A percentile compares a stretch with the other conserved stretches of the same genome.
These are phyloP conservation scores for Macrosiphum euphorbiae DNA, from an alignment of 2,888 invertebrate genomes.

Conservation along the genomic window DNA sequence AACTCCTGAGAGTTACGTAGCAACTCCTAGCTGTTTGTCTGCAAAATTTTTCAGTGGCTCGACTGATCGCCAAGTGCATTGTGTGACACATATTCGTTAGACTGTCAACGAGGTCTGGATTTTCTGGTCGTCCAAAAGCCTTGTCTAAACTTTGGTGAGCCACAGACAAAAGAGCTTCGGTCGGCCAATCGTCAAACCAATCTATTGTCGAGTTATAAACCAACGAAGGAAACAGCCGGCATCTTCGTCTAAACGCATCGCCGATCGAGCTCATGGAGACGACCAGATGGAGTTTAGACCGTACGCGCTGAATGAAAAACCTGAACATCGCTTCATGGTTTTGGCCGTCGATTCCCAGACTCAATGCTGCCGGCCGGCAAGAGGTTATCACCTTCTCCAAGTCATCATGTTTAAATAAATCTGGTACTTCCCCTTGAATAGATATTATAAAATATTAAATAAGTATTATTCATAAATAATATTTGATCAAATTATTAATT, in stretches of 20 bases:
- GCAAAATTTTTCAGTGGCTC: slow-evolving; percentile 76
- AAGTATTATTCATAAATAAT: background rate
- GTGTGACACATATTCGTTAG: slow-evolving; percentile 18
- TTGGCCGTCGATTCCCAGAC: slow-evolving; percentile 78
- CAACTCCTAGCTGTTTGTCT: slow-evolving; percentile 82
- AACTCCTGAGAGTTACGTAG: slow-evolving; percentile 94
- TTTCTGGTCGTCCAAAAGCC: slow-evolving; percentile 71
- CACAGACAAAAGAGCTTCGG: slow-evolving; percentile 89
- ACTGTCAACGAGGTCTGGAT: background rate
- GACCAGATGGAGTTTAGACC: slow-evolving; percentile 91
- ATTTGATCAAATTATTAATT: background rate
- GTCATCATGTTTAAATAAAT: slow-evolving; percentile 88
- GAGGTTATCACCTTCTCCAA: slow-evolving; percentile 86
- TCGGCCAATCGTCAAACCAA: slow-evolving; percentile 96
- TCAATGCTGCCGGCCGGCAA: slow-evolving; percentile 80
- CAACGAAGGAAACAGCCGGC: slow-evolving; percentile 91
- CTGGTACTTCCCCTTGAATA: slow-evolving; percentile 85
- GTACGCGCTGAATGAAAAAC: slow-evolving; percentile 86
- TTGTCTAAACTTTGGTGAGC: slow-evolving; percentile 80
- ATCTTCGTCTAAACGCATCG: slow-evolving; percentile 83
- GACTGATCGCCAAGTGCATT: slow-evolving; percentile 68
- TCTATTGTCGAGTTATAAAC: slow-evolving; percentile 97
- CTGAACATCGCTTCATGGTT: slow-evolving; percentile 90
- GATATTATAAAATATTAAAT: background rate
- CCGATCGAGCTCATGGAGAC: slow-evolving; percentile 94